Conservation (phyloP, 2,888 invertebrate species). For the Amphipyra tragopoginis region DNA sequence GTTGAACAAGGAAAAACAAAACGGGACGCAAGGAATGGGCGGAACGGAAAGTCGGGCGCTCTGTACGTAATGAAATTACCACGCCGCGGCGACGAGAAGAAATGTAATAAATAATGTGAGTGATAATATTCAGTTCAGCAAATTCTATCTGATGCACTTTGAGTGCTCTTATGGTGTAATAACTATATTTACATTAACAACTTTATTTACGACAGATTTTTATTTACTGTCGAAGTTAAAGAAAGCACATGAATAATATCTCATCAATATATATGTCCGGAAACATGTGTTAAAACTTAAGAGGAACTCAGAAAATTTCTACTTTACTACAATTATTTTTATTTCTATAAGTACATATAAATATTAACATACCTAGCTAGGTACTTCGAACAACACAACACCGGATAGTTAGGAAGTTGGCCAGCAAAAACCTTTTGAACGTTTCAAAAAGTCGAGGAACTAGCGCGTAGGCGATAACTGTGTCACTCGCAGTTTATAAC, state of each 20-base stretch:
- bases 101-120: conserved; percentile 2
- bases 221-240: too few species aligned
- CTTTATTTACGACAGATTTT: too few species aligned
- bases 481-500: conserved; percentile 33
- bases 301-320: not conserved
- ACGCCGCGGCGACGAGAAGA: conserved; percentile 5
- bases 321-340: too few species aligned
- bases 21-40: conserved; percentile 49
- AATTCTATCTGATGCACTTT: too few species aligned
- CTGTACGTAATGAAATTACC: conserved; percentile 44
- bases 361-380: conserved; percentile 20
- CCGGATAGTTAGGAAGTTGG: conserved; percentile 28
- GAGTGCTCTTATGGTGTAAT: too few species aligned
- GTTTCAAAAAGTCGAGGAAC: conserved; percentile 43
- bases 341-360: too few species aligned
- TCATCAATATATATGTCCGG: too few species aligned
- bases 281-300: too few species aligned
- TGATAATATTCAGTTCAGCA: conserved; percentile 1
- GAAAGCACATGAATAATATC: too few species aligned
- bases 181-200: too few species aligned
- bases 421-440: conserved; percentile 41
- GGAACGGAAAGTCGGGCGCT: conserved; percentile 36
- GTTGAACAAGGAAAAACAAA: conserved; percentile 58
- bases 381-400: conserved; percentile 23
- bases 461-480: conserved; percentile 18